Evolutionary conservation across 1,140 invertebrate genomes (phyloP).

Genomic region (Bombus confusus): DNA sequence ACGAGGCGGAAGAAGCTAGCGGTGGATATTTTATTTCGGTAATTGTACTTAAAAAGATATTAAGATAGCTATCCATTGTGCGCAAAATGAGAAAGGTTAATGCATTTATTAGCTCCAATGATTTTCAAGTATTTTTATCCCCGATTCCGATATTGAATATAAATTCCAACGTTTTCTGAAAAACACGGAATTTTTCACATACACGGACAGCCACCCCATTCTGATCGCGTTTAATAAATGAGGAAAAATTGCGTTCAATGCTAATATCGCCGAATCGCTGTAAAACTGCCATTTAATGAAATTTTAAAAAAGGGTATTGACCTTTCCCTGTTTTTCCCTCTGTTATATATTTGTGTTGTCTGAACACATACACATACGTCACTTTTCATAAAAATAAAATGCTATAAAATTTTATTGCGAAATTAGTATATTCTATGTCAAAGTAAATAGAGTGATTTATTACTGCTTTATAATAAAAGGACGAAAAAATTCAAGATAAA

Average conservation of each 20-base stretch:
- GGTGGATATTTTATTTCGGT: background rate
- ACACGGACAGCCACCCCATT: background rate
- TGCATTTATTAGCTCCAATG: slow-evolving; percentile 21
- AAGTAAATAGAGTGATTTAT: background rate
- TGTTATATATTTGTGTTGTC: background rate
- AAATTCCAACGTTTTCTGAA: slow-evolving; percentile 1
- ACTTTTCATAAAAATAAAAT: background rate
- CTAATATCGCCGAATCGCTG: slow-evolving; percentile 9
- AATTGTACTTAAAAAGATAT: slow-evolving; percentile 7
- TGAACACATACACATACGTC: background rate
- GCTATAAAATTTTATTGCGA: background rate
- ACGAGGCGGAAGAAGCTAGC: background rate
- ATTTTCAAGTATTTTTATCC: slow-evolving; percentile 23
- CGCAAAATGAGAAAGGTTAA: slow-evolving; percentile 9
- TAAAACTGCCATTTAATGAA: slow-evolving; percentile 20
- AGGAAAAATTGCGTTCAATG: slow-evolving; percentile 15
- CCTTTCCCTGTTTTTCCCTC: background rate
- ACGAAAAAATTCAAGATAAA: background rate
- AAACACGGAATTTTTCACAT: slow-evolving; percentile 11
- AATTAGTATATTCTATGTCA: background rate
- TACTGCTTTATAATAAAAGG: background rate
- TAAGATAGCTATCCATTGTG: slow-evolving; percentile 7
- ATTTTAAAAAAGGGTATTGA: slow-evolving; percentile 2
- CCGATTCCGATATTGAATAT: slow-evolving; percentile 15
- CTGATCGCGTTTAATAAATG: slow-evolving; percentile 16